phyloP scores from a whole-genome alignment of 1,140 invertebrate species.

The Lepidurus apus region DNA sequence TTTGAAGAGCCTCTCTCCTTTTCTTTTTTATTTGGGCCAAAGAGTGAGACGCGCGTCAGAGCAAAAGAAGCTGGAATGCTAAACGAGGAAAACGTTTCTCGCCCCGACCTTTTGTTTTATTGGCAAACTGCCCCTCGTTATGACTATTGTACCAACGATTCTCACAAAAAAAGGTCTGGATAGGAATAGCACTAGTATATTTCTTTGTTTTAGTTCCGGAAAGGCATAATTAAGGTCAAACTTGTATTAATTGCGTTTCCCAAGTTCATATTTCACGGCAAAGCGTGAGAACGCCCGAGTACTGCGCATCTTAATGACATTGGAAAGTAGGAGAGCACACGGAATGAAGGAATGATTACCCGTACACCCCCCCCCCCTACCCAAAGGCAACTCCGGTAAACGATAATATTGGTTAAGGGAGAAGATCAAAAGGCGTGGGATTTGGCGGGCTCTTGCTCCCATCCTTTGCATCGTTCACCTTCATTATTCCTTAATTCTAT shows the following conservation, averaged over 20 bases:
- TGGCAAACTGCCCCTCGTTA: background rate
- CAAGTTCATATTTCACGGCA: background rate
- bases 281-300: background rate
- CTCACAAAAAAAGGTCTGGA: background rate
- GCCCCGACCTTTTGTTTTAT: background rate
- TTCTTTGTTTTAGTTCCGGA: background rate
- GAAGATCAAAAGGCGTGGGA: slow-evolving; percentile 21
- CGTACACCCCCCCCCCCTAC: background rate
- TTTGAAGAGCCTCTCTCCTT: background rate
- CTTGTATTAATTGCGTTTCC: background rate
- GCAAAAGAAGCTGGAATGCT: slow-evolving; percentile 4
- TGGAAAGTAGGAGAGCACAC: background rate
- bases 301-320: background rate
- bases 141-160: background rate
- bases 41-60: background rate
- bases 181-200: too few relatives aligned
- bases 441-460: background rate
- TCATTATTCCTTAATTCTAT: background rate
- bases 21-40: background rate
- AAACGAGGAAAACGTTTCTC: background rate
- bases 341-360: background rate
- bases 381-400: background rate
- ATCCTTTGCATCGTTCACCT: background rate
- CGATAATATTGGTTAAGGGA: background rate
- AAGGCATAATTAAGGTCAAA: background rate